phyloP scores from a whole-genome alignment of 1,140 invertebrate species.

The Nomia melanderi region DNA sequence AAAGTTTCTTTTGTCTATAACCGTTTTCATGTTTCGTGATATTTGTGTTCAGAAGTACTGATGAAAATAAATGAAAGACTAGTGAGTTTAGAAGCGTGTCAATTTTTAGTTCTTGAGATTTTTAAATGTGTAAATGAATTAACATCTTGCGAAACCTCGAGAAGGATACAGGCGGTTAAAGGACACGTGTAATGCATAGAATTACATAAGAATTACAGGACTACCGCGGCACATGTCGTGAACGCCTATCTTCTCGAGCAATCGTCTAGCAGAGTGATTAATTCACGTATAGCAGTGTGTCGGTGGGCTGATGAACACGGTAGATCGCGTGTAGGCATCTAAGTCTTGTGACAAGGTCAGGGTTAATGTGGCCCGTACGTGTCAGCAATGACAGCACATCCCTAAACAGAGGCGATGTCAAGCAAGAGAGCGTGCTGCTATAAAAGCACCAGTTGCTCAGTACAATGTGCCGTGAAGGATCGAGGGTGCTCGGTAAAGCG shows the following conservation, averaged over 20 bases:
- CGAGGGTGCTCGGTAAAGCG: not conserved
- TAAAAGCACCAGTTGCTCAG: conserved; percentile 46
- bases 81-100: too few species aligned
- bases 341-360: conserved; percentile 42
- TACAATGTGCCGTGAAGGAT: not conserved
- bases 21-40: too few species aligned
- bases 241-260: not conserved
- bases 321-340: not conserved
- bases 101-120: too few species aligned
- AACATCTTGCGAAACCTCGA: too few species aligned
- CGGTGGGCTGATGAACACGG: conserved; percentile 28
- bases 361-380: conserved; percentile 37
- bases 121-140: too few species aligned
- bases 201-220: not conserved
- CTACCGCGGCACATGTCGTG: not conserved
- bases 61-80: too few species aligned
- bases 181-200: too few species aligned
- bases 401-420: conserved; percentile 14
- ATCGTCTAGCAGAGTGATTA: conserved; percentile 14
- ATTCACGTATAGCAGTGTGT: conserved; percentile 15
- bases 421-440: conserved; percentile 11
- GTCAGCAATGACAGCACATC: conserved; percentile 13
- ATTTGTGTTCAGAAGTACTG: too few species aligned
- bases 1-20: too few species aligned
- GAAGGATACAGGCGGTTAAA: too few species aligned